Base-by-base conservation (phyloP, 1,140 invertebrate species). In the Galleria mellonella region DNA sequence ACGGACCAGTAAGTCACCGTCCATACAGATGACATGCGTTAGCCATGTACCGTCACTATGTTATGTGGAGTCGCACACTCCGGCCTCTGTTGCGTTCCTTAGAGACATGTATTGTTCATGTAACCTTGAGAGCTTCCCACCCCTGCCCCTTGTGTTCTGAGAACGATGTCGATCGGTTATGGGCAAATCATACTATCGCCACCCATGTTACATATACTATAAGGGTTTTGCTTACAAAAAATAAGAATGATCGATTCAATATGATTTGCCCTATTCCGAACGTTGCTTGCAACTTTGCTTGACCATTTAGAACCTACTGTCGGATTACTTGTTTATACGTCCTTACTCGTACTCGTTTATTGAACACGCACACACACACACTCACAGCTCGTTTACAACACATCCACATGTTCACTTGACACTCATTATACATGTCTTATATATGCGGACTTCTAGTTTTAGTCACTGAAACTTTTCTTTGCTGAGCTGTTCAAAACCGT, bases 1-100 rank as follows among this genome's bases (percentile, higher is more conserved):
- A 95, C 94, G 72, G 94, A 94, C 89, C 94, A 95, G 95, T 97
- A 95, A 95, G 94, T 94, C 75, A 68, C 82, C 69, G 71, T 73
- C 60, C 58, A 63, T 65, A 62, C 64, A 61, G 56, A 54, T 58
- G 55, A 65, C 56, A 62, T 74, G 65, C 65, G 64, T 65, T 69
- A 67, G 62, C 57, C 75, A 72, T 71, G 69, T 75, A 65, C 67
- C 72, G 65, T 66, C 64, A 69, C 62, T 54, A 23, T 68, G 63
- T 67, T 59, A 61, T 67, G 73, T 65, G 72, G 68, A 72, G 69
- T 64, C 59, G 55, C 62, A 62, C 63, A 55, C 68, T 62, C 63
- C 61, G 60, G 52, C 61, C 68, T 65, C 68, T 66, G 62, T 62
- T 69, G 65, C 72, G 54, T 57, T 66, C 67, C 58, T 69, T 78